Conservation (phyloP, 2,113 vertebrate genomes). For the Procavia capensis region DNA sequence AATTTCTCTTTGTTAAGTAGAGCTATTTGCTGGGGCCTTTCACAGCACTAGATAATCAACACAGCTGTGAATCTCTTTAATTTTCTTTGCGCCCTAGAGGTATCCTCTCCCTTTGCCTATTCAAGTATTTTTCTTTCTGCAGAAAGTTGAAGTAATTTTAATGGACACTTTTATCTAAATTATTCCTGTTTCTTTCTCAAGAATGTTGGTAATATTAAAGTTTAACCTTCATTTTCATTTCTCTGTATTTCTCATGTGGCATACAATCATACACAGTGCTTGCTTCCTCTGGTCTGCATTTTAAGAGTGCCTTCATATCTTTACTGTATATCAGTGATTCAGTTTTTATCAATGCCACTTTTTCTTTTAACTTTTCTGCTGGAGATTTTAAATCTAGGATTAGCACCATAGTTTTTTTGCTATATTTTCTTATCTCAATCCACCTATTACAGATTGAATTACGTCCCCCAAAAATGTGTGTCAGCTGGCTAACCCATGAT, state of each 20-base stretch:
- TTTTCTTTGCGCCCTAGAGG: background rate
- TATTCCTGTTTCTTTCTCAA: slow-evolving; percentile 44
- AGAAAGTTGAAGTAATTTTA: slow-evolving; percentile 25
- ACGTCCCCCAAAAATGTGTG: no score
- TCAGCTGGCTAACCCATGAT: no score
- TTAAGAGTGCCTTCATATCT: background rate
- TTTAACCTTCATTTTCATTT: slow-evolving; percentile 34
- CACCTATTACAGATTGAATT: background rate
- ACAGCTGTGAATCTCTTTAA: background rate
- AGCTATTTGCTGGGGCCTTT: no score
- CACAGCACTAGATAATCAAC: no score
- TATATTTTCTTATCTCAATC: background rate
- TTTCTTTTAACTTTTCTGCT: background rate
- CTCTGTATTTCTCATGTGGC: background rate
- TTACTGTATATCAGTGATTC: background rate
- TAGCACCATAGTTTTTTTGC: background rate
- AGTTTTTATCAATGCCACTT: background rate
- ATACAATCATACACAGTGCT: background rate
- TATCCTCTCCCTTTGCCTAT: background rate
- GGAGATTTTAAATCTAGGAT: background rate
- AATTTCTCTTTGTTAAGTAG: no score
- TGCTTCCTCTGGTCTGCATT: background rate
- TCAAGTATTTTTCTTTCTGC: background rate
- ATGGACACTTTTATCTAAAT: slow-evolving; percentile 58
- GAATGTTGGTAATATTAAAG: slow-evolving; percentile 41